phyloP scores from a whole-genome alignment of 2,797 vertebrate species.

The Pempheris klunzingeri region DNA sequence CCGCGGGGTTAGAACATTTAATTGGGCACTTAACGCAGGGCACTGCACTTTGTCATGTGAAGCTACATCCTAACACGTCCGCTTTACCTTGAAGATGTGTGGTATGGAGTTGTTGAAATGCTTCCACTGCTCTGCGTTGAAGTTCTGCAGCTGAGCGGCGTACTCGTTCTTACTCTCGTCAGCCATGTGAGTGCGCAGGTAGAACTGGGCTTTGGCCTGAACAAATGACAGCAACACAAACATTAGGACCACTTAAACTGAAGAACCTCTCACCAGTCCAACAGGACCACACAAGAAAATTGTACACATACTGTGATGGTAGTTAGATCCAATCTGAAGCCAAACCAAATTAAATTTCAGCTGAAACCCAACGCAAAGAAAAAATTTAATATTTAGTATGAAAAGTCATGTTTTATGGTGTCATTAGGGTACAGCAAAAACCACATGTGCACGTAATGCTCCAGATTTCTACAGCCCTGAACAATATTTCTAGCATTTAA shows the following conservation, averaged over 20 bases:
- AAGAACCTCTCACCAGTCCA: neutral
- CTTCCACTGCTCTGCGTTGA: slow-evolving; percentile 97
- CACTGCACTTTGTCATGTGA: slow-evolving; percentile 22
- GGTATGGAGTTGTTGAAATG: slow-evolving; percentile 97
- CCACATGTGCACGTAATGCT: neutral
- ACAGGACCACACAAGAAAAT: neutral
- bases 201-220: slow-evolving; percentile 96
- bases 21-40: neutral
- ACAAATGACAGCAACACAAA: neutral
- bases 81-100: slow-evolving; percentile 97
- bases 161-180: slow-evolving; percentile 99
- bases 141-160: slow-evolving; percentile 96
- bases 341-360: neutral
- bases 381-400: neutral
- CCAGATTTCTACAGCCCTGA: neutral
- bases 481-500: neutral
- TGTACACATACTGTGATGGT: too few relatives aligned
- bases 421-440: neutral
- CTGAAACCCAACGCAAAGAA: neutral
- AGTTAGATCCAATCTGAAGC: neutral
- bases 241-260: neutral
- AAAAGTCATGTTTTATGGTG: neutral
- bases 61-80: neutral
- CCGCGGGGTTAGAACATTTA: slow-evolving; percentile 22
- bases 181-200: slow-evolving; percentile 95